phyloP scores from a whole-genome alignment of 2,797 vertebrate species.

The Pelobates cultripes region DNA sequence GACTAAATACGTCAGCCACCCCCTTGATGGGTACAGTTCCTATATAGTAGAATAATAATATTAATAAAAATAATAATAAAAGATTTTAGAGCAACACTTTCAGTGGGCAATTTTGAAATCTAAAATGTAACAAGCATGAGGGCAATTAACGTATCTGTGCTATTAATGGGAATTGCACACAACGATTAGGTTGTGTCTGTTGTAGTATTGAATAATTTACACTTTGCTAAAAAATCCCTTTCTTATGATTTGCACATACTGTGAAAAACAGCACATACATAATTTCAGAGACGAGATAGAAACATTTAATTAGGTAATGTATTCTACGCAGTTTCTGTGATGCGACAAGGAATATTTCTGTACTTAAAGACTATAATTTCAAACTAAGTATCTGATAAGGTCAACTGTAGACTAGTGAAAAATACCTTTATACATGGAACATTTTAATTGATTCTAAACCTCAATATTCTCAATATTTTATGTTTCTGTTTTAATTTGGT shows the following conservation, averaged over 20 bases:
- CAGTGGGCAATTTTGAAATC: no score
- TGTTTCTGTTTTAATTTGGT: no score
- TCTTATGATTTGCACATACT: conserved; percentile 33
- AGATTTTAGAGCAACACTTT: no score
- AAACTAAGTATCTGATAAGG: conserved; percentile 40
- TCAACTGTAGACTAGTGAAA: conserved; percentile 19
- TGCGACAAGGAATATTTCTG: conserved; percentile 39
- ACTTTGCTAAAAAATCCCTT: conserved; percentile 8
- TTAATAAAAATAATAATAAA: no score
- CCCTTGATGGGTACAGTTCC: no score
- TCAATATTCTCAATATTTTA: not conserved
- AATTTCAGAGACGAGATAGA: conserved; percentile 4
- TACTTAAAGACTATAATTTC: conserved; percentile 40
- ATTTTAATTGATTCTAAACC: not conserved
- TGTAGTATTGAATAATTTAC: conserved; percentile 8
- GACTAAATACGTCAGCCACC: no score
- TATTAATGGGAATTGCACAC: no score
- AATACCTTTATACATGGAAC: conserved; percentile 14
- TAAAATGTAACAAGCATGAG: no score
- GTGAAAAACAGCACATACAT: conserved; percentile 21
- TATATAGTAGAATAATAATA: no score
- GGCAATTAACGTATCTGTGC: no score
- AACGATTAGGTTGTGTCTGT: not conserved
- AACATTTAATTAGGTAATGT: conserved; percentile 50
- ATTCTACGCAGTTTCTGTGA: conserved; percentile 37